Evolutionary conservation across 2,113 vertebrate species (phyloP), one percentile per base, ranked within the genome.

Genomic region (Cochlearius cochlearius): DNA sequence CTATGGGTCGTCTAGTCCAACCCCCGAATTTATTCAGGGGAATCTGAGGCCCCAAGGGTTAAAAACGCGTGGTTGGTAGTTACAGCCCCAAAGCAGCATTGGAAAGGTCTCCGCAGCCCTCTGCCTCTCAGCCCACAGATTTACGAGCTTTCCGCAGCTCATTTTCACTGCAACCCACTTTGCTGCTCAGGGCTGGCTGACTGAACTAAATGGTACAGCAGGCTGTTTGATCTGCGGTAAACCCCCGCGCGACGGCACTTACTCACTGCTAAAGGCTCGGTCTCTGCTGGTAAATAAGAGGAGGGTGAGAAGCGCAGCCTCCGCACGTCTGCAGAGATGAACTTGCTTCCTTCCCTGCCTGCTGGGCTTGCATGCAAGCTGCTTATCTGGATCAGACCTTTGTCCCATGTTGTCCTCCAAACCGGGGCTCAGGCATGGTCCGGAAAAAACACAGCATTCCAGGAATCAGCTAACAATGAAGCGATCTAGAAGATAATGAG

Each of bases 261-360:
- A 21, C 45, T 71, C 13, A 2, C 52, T 17, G 50, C 50, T 39
- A 5, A 32, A 41, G 43, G 43, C 56, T 38, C 25, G 4, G 38
- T 27, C 23, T 78, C n/a, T 8, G 12, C 12, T 41, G 26, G 19
- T 25, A 41, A 53, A 23, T 49, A 21, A 29, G 25, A 45, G 36
- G 23, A 25, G 16, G 13, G 23, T 22, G 74, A 66, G 50, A 58
- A 63, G 43, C 34, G 25, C 29, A 80, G 5, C 25, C 12, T 19
- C 21, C 1, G 1, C 1, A 0, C 2, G 17, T 32, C 73, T 20
- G 55, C 10, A 21, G 29, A 17, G 38, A 8, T 15, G 50, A 58
- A 36, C 47, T 73, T 27, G 9, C 19, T 66, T 11, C 74, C 13
- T 79, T 75, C 62, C 47, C 39, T 16, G n/a, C 22, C 26, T 74